Evolutionary conservation across 1,140 invertebrate species (phyloP).

Genomic region (Sinella curviseta): DNA sequence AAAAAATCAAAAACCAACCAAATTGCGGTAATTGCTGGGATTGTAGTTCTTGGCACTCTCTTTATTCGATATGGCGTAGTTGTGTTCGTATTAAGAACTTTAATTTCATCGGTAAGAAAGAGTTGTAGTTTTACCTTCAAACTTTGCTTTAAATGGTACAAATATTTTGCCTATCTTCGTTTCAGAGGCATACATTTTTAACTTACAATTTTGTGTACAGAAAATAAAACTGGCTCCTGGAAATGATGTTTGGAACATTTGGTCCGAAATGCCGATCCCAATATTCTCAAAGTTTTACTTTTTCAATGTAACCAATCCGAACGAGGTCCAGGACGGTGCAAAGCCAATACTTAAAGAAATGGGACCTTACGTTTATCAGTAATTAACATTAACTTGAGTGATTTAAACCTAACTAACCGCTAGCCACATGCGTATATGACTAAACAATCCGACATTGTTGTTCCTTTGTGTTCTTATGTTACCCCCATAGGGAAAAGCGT

Average conservation of each 20-base stretch:
- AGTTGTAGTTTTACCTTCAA: no score
- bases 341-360: constrained; percentile 55
- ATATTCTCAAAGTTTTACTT: constrained; percentile 55
- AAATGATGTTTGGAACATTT: constrained; percentile 34
- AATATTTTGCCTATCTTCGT: no score
- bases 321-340: constrained; percentile 52
- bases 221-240: neutral
- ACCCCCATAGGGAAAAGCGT: constrained; percentile 47
- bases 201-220: no score
- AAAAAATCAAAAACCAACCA: neutral
- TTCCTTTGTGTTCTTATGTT: no score
- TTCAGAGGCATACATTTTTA: no score
- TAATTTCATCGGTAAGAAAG: neutral
- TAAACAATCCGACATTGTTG: neutral
- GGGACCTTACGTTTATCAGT: constrained; percentile 54
- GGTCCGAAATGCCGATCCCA: constrained; percentile 45
- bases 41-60: neutral
- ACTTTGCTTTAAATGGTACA: no score
- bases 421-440: no score
- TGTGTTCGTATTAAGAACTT: neutral
- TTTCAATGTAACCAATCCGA: constrained; percentile 58
- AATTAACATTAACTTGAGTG: neutral
- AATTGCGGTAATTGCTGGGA: neutral
- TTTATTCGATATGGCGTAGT: neutral
- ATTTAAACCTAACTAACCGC: no score